Conservation (phyloP, 2,113 vertebrate species). For the Ivindomyrus marchei region DNA sequence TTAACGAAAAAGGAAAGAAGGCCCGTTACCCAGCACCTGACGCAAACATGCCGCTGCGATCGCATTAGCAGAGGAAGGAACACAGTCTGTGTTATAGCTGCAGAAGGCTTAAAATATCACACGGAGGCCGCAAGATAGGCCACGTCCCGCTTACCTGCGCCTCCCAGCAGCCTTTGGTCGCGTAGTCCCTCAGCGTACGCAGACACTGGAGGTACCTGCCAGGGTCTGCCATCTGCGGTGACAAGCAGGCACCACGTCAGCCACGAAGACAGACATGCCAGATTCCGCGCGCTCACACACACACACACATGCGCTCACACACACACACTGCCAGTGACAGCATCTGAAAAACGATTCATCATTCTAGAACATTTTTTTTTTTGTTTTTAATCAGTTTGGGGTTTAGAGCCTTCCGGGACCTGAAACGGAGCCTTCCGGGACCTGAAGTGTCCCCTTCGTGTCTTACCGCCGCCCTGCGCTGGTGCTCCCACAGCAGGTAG, state of each 20-base stretch:
- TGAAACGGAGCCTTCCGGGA: neutral
- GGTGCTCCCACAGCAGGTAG: conserved; percentile 86
- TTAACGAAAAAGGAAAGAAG: neutral
- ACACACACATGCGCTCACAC: neutral
- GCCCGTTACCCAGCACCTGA: neutral
- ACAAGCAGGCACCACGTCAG: neutral
- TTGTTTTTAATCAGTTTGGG: neutral
- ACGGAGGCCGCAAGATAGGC: neutral
- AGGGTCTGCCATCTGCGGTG: conserved; percentile 73
- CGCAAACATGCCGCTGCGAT: neutral
- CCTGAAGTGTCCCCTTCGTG: neutral
- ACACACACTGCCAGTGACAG: neutral
- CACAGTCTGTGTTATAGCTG: neutral
- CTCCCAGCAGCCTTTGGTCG: conserved; percentile 91
- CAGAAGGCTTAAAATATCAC: neutral
- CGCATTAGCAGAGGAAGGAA: neutral
- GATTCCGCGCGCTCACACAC: accelerated
- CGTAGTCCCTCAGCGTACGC: conserved; percentile 84
- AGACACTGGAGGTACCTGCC: conserved; percentile 87
- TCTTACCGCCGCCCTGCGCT: conserved; percentile 74
- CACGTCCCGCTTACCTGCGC: conserved; percentile 70
- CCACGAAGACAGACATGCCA: neutral
- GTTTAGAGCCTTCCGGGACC: neutral
- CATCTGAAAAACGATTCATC: neutral
- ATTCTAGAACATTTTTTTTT: neutral